A percentile compares a stretch with the other conserved stretches of the same genome.
Evolutionary conservation across 2,113 vertebrate species (phyloP).

Genomic region (Motacilla alba): DNA sequence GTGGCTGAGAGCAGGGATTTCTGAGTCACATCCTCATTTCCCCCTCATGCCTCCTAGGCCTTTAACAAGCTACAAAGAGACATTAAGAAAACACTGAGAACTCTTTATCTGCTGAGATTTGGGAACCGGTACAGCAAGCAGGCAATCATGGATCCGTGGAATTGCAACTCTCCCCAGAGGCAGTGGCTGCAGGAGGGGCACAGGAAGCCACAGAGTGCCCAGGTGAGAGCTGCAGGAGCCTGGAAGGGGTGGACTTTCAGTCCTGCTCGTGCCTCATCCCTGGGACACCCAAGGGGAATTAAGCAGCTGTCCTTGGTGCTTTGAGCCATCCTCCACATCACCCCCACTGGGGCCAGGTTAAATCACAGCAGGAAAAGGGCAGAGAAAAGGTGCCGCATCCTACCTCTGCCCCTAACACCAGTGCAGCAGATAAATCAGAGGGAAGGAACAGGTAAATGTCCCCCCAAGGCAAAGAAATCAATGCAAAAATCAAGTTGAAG

Average conservation of each 20-base stretch:
- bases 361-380: background rate
- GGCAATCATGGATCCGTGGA: constrained; percentile 26
- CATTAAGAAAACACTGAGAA: background rate
- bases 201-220: background rate
- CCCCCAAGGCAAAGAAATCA: constrained; percentile 3
- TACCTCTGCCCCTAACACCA: background rate
- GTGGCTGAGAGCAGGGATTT: background rate
- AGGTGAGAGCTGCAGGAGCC: background rate
- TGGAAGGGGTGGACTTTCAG: background rate
- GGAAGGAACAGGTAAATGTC: background rate
- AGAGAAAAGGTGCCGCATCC: background rate
- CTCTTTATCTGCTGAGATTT: constrained; percentile 54
- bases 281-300: background rate
- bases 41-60: constrained; percentile 29
- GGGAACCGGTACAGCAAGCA: background rate
- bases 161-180: background rate
- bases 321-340: background rate
- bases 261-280: background rate
- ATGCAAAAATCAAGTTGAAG: background rate
- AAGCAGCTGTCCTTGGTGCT: background rate
- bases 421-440: background rate
- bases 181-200: background rate
- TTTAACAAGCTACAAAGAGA: constrained; percentile 49
- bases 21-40: constrained; percentile 23
- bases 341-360: background rate